Evolutionary conservation across 2,888 invertebrate species (phyloP), one percentile per base, ranked within the genome.

Genomic region (Myathropa florea): DNA sequence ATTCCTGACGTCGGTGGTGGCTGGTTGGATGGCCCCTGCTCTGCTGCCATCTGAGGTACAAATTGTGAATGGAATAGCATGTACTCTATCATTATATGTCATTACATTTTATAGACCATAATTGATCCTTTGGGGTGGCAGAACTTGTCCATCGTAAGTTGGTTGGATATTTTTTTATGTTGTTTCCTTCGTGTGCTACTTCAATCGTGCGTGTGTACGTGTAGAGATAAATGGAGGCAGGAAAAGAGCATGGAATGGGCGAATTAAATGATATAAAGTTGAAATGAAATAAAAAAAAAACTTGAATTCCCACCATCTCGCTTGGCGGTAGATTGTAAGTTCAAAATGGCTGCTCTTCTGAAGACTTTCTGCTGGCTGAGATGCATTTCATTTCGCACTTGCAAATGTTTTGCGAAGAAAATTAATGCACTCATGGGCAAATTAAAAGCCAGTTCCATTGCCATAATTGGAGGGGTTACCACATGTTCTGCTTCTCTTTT

Each of bases 81-180:
- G 89, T 89, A 90, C 91, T 91, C 92, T 92, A 91, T 92, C 90
- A 92, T 92, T 92, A 92, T 90, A 90, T 90, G 90, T 90, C 92
- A 92, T 92, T 92, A 92, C 91, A 90, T 91, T 92, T 92, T 92
- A 92, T 92, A 91, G 91, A 89, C 87, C 86, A 86, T 86, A 86
- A 86, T 86, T 86, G 86, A 86, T 86, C 86, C 86, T 86, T 86
- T 86, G 78, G 83, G 86, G 86, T 83, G 86, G 83, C 78, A 75
- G 83, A 86, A 86, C 86, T 83, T 86, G 86, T 78, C 57, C 78
- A 85, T 79, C 67, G 64, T 75, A 39, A 73, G 76, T 82, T 75
- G 73, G 83, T 86, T 82, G 78, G 77, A 26, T 71, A n/a, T 65
- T 68, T 60, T 68, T 72, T 63, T 59, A 23, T 46, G 30, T 30